A percentile compares a stretch with the other conserved stretches of the same genome.
phyloP scores from a whole-genome alignment of 2,797 vertebrate genomes.

The Falco biarmicus region DNA sequence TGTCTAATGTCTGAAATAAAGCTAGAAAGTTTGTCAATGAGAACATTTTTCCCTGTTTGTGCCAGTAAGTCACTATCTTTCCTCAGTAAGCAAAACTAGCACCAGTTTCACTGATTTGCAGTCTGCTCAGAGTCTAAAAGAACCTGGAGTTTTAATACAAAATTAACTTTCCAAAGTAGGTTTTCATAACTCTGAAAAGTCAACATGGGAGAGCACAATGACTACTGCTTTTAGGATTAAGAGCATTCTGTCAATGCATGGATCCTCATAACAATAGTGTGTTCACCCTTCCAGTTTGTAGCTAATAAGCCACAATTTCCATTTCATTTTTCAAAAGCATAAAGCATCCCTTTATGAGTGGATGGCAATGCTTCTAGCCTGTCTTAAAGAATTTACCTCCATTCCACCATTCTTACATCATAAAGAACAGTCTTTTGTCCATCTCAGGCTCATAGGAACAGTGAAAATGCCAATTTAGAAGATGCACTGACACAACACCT shows the following conservation, averaged over 20 bases:
- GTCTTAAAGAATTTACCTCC: background rate
- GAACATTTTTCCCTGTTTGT: background rate
- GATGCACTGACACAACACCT: background rate
- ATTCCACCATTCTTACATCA: background rate
- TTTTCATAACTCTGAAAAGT: background rate
- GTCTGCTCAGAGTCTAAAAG: background rate
- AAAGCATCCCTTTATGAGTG: background rate
- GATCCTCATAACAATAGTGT: background rate
- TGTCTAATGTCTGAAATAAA: background rate
- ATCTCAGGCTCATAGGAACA: background rate
- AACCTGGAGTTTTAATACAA: background rate
- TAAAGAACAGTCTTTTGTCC: background rate
- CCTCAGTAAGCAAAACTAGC: background rate
- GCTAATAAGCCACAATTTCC: background rate
- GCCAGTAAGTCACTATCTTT: background rate
- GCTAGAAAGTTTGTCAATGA: background rate
- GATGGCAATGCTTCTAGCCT: background rate
- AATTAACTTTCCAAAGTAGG: background rate
- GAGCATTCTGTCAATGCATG: background rate
- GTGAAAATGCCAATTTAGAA: background rate
- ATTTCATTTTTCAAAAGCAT: background rate
- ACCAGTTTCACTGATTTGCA: background rate
- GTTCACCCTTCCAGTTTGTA: background rate
- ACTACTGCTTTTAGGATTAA: background rate
- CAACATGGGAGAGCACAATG: background rate